phyloP scores from a whole-genome alignment of 2,888 invertebrate species.

The Artemia sinica region DNA sequence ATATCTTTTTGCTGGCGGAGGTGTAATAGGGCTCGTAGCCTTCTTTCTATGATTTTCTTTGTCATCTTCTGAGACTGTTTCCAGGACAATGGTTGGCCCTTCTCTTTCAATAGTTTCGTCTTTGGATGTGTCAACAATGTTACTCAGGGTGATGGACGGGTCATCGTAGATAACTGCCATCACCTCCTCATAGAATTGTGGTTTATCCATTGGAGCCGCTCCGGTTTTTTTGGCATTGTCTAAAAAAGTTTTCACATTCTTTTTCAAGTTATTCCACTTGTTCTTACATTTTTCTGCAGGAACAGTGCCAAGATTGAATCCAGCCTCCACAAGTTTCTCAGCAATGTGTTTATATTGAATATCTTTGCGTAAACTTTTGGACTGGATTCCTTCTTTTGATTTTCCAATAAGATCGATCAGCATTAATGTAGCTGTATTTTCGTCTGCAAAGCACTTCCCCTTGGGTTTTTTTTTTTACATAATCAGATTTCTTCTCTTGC shows the following conservation, averaged over 20 bases:
- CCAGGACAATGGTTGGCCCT: neutral
- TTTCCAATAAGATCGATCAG: too few relatives aligned
- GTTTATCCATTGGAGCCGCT: neutral
- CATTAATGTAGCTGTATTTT: too few relatives aligned
- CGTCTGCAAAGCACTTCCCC: too few relatives aligned
- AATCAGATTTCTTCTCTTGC: too few relatives aligned
- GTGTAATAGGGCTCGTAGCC: conserved; percentile 5
- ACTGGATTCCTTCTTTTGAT: neutral
- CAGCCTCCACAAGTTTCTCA: neutral
- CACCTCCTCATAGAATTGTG: neutral
- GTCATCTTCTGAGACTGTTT: conserved; percentile 7
- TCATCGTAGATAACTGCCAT: neutral
- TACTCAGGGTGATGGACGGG: neutral
- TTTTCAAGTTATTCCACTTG: neutral
- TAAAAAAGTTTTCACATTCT: neutral
- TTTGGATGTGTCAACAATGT: neutral
- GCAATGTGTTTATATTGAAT: neutral
- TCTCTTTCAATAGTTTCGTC: neutral
- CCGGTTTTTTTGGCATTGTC: conserved; percentile 6
- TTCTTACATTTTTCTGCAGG: neutral
- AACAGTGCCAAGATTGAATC: neutral
- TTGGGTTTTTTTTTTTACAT: too few relatives aligned
- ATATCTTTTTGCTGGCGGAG: neutral
- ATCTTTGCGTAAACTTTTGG: neutral
- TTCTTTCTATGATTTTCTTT: too few relatives aligned